Conservation (phyloP, 2,888 invertebrate species). For the Andrena trimmerana region DNA sequence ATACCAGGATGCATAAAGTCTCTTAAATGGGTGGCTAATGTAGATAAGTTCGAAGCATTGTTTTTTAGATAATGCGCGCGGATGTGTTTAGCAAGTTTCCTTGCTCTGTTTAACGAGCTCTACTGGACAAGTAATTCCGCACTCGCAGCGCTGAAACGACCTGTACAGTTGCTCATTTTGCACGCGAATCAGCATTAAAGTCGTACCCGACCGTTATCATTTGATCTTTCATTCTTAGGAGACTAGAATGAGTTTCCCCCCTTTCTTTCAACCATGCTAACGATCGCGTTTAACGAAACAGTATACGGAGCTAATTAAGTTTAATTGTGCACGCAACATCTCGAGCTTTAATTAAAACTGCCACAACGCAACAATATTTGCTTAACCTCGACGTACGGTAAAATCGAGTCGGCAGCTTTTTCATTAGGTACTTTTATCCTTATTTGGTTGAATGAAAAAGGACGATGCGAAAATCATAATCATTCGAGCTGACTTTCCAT, state of each 20-base stretch:
- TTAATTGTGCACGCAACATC: constrained; percentile 24
- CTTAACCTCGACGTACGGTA: not conserved
- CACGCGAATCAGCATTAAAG: constrained; percentile 23
- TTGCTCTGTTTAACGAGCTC: not conserved
- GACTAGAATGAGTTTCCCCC: not conserved
- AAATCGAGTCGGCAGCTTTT: not conserved
- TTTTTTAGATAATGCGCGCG: too few relatives aligned
- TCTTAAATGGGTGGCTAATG: too few relatives aligned
- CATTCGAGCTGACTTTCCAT: not conserved
- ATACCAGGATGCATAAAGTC: too few relatives aligned
- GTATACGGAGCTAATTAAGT: constrained; percentile 34
- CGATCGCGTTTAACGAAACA: constrained; percentile 31
- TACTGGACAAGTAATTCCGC: not conserved
- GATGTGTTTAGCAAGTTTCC: not conserved
- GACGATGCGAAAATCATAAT: not conserved
- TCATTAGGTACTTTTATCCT: not conserved
- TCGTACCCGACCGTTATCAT: constrained; percentile 23
- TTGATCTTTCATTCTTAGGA: constrained; percentile 17
- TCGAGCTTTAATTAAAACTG: constrained; percentile 18
- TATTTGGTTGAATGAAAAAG: not conserved
- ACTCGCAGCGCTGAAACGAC: not conserved
- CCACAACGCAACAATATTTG: constrained; percentile 26
- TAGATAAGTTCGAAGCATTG: too few relatives aligned
- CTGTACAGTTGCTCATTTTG: not conserved
- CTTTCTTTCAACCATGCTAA: constrained; percentile 17